A percentile compares a stretch with the other conserved stretches of the same genome.
These are phyloP conservation scores for Hydropotes inermis DNA, from an alignment of 2,113 vertebrate species.

Conservation along the genomic window DNA sequence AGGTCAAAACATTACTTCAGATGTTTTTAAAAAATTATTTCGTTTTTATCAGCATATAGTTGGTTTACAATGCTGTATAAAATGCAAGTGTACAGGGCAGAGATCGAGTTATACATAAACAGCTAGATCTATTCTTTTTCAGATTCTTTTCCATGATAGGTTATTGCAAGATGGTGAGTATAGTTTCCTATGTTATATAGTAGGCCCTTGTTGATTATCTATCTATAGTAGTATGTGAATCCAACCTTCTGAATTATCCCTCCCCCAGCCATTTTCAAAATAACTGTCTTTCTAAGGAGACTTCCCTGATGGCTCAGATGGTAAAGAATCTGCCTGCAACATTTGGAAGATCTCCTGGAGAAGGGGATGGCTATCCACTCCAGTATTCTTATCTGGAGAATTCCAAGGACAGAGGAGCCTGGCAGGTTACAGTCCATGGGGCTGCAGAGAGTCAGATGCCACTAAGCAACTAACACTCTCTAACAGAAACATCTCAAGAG, in stretches of 20 bases:
- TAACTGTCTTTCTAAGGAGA: background rate
- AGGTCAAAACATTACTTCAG: background rate
- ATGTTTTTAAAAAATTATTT: background rate
- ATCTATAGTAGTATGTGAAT: background rate
- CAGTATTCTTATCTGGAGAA: background rate
- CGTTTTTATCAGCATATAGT: background rate
- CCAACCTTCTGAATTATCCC: background rate
- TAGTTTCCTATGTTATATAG: background rate
- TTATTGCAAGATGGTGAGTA: background rate
- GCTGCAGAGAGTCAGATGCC: background rate
- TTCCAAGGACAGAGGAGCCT: background rate
- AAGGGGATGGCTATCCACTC: background rate
- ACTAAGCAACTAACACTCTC: background rate
- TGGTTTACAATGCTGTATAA: background rate
- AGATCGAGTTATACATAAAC: background rate
- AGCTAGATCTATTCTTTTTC: background rate
- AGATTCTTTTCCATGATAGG: background rate
- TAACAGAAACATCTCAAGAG: background rate
- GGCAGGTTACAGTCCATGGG: background rate
- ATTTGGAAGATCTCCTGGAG: background rate
- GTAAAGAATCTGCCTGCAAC: background rate
- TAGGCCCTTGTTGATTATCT: background rate
- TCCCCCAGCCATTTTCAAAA: background rate
- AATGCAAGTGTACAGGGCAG: background rate
- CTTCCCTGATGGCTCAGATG: background rate